Conservation (phyloP, 1,140 invertebrate genomes). For the Caligus rogercresseyi region DNA sequence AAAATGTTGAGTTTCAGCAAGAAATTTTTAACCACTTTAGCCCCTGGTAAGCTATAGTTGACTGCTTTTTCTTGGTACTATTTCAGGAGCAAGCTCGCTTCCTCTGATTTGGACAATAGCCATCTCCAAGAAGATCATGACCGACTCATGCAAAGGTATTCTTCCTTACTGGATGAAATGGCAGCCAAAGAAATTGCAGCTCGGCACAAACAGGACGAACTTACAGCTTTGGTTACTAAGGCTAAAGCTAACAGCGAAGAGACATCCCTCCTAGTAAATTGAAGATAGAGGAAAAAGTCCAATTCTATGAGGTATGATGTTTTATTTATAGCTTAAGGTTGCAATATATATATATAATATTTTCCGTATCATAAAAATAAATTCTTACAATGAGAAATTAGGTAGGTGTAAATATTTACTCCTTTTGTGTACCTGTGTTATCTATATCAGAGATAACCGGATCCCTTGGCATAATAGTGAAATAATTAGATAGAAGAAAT, state of each 20-base stretch:
- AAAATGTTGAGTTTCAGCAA: neutral
- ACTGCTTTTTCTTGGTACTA: neutral
- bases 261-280: neutral
- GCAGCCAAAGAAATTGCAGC: neutral
- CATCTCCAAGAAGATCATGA: conserved; percentile 20
- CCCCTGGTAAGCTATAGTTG: neutral
- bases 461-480: too few relatives aligned
- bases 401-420: too few relatives aligned
- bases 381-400: too few relatives aligned
- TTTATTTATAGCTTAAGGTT: too few relatives aligned
- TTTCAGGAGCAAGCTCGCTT: neutral
- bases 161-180: conserved; percentile 1
- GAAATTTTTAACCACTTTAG: neutral
- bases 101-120: conserved; percentile 1
- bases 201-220: neutral
- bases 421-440: too few relatives aligned
- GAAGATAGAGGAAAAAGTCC: neutral
- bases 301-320: neutral
- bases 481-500: too few relatives aligned
- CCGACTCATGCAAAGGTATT: conserved; percentile 17
- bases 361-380: too few relatives aligned
- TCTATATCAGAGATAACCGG: too few relatives aligned
- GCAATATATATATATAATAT: too few relatives aligned
- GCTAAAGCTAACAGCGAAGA: neutral
- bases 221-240: neutral